phyloP scores from a whole-genome alignment of 30 jellyfish, hydroid and myxozoan genomes.

The Nemopilema nomurai region DNA sequence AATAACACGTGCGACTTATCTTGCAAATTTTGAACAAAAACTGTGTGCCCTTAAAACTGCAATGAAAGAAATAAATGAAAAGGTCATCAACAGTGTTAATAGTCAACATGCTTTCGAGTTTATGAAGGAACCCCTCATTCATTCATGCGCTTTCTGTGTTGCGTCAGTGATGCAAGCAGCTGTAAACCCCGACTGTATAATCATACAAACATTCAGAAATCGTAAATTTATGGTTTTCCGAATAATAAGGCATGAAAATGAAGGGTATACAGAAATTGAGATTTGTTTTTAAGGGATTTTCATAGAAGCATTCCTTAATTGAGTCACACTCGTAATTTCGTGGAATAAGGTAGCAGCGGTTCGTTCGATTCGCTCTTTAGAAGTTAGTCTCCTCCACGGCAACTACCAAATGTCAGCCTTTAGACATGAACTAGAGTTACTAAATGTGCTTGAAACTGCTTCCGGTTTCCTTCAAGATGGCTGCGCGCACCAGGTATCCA shows the following conservation, averaged over 20 bases:
- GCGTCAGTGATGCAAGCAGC: not conserved
- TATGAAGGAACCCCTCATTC: not conserved
- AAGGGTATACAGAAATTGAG: not conserved
- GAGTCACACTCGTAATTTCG: constrained; percentile 15
- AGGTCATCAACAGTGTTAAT: not conserved
- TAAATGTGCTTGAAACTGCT: too few species aligned
- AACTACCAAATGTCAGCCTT: too few species aligned
- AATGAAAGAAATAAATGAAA: not conserved
- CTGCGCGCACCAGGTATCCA: too few species aligned
- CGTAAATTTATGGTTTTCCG: constrained; percentile 10
- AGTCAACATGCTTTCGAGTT: not conserved
- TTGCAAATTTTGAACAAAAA: not conserved
- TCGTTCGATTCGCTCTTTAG: too few species aligned
- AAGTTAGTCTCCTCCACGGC: too few species aligned
- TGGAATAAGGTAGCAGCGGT: constrained; percentile 6
- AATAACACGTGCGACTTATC: not conserved
- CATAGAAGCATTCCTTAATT: constrained; percentile 5
- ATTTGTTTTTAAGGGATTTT: constrained; percentile 8
- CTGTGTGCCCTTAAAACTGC: not conserved
- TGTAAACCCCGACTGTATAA: not conserved
- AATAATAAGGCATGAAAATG: constrained; percentile 19
- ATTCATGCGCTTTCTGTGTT: not conserved
- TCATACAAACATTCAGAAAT: constrained; percentile 9
- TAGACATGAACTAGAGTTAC: too few species aligned
- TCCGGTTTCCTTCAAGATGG: too few species aligned